Conservation (phyloP, 1,140 invertebrate genomes). For the Drosophila nikananu region DNA sequence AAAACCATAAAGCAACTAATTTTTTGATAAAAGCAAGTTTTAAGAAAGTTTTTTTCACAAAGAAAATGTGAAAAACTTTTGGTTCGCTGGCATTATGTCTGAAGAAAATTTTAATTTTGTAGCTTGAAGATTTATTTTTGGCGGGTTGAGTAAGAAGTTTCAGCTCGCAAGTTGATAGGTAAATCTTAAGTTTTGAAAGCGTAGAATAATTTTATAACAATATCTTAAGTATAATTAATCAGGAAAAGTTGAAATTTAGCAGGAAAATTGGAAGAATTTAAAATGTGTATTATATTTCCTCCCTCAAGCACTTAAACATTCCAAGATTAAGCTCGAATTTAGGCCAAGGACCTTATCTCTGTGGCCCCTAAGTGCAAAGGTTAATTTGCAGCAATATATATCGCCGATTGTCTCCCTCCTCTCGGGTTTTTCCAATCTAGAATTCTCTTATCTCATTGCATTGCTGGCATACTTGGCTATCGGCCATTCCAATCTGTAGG, state of each 20-base stretch:
- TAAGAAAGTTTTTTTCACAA: conserved; percentile 10
- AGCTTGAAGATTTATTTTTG: conserved; percentile 8
- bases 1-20: conserved; percentile 37
- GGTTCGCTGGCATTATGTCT: neutral
- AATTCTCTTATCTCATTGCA: conserved; percentile 42
- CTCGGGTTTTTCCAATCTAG: conserved; percentile 24
- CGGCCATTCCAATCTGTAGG: conserved; percentile 50
- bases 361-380: neutral
- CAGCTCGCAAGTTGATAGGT: neutral
- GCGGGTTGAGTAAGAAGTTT: neutral
- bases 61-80: conserved; percentile 15
- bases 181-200: neutral
- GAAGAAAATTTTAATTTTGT: conserved; percentile 7
- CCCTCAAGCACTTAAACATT: neutral
- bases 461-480: conserved; percentile 39
- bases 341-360: conserved; percentile 8
- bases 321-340: neutral
- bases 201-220: neutral
- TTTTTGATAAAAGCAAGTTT: conserved; percentile 42
- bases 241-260: neutral
- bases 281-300: neutral
- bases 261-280: neutral
- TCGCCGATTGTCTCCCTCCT: neutral
- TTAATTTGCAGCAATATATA: conserved; percentile 16
- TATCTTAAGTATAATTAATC: neutral